These are phyloP conservation scores for Zaprionus tsacasi DNA, from an alignment of 1,140 invertebrate genomes.

Conservation along the genomic window DNA sequence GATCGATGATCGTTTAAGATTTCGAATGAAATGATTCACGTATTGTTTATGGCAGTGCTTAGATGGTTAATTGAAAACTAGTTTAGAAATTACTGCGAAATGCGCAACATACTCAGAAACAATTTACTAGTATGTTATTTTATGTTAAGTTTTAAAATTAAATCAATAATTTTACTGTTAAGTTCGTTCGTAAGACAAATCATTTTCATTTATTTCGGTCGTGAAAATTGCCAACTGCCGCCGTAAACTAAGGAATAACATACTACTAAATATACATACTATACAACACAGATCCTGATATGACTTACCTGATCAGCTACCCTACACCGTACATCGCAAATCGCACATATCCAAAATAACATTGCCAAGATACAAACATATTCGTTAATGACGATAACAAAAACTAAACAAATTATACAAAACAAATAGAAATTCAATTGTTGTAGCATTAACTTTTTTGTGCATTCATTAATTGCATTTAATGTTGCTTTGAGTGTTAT, in stretches of 20 bases:
- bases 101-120: slow-evolving; percentile 25
- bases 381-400: slow-evolving; percentile 10
- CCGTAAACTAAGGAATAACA: slow-evolving; percentile 6
- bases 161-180: background rate
- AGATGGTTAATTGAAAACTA: slow-evolving; percentile 16
- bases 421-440: slow-evolving; percentile 50
- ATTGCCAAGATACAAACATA: slow-evolving; percentile 70
- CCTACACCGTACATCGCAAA: slow-evolving; percentile 52
- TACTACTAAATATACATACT: slow-evolving; percentile 17
- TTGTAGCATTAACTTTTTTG: slow-evolving; percentile 34
- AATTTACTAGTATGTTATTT: slow-evolving; percentile 12
- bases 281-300: slow-evolving; percentile 27
- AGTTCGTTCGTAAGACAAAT: slow-evolving; percentile 6
- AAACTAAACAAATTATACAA: slow-evolving; percentile 44
- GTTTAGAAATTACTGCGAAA: slow-evolving; percentile 31
- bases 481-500: slow-evolving; percentile 70
- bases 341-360: slow-evolving; percentile 68
- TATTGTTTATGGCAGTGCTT: slow-evolving; percentile 22
- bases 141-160: slow-evolving; percentile 14
- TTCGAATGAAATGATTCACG: slow-evolving; percentile 4
- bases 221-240: slow-evolving; percentile 10
- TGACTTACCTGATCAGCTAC: slow-evolving; percentile 4
- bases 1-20: slow-evolving; percentile 2
- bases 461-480: slow-evolving; percentile 41
- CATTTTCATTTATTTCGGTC: background rate